A percentile compares a stretch with the other conserved stretches of the same genome.
These are phyloP conservation scores for Zaprionus gabonicus DNA, from an alignment of 1,140 invertebrate genomes.

Conservation along the genomic window DNA sequence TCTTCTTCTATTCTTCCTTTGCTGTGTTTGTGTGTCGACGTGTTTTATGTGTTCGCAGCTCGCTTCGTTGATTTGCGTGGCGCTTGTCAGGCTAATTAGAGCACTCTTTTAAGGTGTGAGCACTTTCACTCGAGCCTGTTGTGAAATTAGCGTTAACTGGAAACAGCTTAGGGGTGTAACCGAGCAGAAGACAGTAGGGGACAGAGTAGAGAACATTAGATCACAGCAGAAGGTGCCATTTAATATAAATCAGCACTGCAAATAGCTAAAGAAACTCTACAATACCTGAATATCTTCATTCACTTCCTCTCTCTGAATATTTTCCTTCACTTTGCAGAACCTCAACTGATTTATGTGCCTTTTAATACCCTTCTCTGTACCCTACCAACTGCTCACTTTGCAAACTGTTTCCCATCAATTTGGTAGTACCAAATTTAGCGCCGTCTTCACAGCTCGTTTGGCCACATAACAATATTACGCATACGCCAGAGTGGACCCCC, in stretches of 20 bases:
- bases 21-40: constrained; percentile 21
- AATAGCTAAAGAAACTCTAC: not conserved
- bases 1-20: not conserved
- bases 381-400: constrained; percentile 23
- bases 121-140: constrained; percentile 11
- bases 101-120: constrained; percentile 49
- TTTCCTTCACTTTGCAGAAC: not conserved
- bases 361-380: not conserved
- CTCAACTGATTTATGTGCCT: not conserved
- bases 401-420: constrained; percentile 56
- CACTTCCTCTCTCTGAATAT: not conserved
- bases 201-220: not conserved
- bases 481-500: constrained; percentile 63
- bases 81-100: constrained; percentile 60
- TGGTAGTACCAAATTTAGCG: constrained; percentile 69
- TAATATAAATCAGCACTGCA: not conserved
- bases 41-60: constrained; percentile 43
- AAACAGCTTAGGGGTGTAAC: not conserved
- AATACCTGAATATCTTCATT: not conserved
- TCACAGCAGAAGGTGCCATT: not conserved
- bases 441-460: constrained; percentile 70
- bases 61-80: constrained; percentile 56
- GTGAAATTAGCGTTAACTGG: constrained; percentile 2
- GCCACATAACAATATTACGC: constrained; percentile 45
- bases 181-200: not conserved